Base-by-base conservation (phyloP, 1,140 invertebrate species). In the Dermatophagoides farinae region DNA sequence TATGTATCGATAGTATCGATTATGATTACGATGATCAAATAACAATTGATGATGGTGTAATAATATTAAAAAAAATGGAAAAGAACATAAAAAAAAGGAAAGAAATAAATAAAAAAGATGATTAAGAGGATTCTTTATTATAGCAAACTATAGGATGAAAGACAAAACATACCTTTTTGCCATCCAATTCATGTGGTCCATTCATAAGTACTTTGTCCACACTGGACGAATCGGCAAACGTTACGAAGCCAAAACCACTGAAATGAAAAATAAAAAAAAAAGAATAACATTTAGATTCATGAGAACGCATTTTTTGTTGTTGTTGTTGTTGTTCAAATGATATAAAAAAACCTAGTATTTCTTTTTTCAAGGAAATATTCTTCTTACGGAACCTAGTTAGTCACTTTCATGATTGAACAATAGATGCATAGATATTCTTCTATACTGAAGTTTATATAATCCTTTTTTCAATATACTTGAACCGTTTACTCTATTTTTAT, bases 131-230 rank as follows among this genome's bases (percentile, higher is more conserved):
- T n/a, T n/a, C n/a, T n/a, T n/a, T n/a, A 49, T n/a, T 6, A 25
- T 18, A 4, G 46, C 9, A 47, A 23, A 18, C 6, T 20, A 47
- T 20, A 18, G 22, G 46, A 9, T 4, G 22, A 47, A 4, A 4
- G 16, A 52, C 14, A 12, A 18, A 14, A 18, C 59, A 65, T 61
- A 68, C 67, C 75, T 90, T 89, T 76, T 92, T 92, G 61, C 88
- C 88, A 72, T 91, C 88, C 62, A 93, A 77, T 58, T 86, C 88
- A 77, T 92, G 88, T 63, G 88, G 85, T 57, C 86, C 86, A 66
- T 85, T 83, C 72, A 64, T 66, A 61, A 75, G 66, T 37, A 75
- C 73, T 67, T 73, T 73, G 61, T 75, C 71, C 63, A 75, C 72
- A 67, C 69, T 69, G 63, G 66, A 60, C n/a, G 72, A 65, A 61